These are phyloP conservation scores for Pachyuromys duprasi DNA, from an alignment of 2,797 vertebrate species.

Conservation along the genomic window DNA sequence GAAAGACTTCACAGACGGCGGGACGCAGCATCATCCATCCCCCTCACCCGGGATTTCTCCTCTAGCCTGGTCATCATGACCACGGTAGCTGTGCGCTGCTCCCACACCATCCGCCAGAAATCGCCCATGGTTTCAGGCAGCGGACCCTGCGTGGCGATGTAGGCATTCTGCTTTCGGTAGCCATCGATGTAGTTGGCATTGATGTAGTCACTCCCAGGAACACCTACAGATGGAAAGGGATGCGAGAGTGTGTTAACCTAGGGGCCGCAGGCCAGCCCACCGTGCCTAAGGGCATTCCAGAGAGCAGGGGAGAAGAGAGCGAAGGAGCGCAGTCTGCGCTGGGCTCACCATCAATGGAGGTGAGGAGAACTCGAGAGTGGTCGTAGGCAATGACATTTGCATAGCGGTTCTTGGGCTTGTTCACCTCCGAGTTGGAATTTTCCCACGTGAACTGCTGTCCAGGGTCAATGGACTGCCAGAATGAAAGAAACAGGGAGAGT, in stretches of 20 bases:
- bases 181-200: constrained; percentile 98
- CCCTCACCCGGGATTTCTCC: constrained; percentile 95
- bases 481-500: not conserved
- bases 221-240: constrained; percentile 84
- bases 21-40: too few species aligned
- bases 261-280: not conserved
- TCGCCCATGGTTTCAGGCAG: constrained; percentile 96
- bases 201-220: constrained; percentile 97
- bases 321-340: not conserved
- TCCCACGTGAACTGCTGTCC: constrained; percentile 99
- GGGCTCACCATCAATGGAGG: constrained; percentile 93
- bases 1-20: not conserved
- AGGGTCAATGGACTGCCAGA: constrained; percentile 94
- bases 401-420: constrained; percentile 99
- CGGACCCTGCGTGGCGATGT: constrained; percentile 97
- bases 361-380: constrained; percentile 96
- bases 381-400: constrained; percentile 98
- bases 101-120: constrained; percentile 99
- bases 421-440: constrained; percentile 98
- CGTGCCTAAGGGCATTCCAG: not conserved
- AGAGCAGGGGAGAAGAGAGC: not conserved
- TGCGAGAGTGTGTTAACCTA: rapidly evolving
- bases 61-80: constrained; percentile 98
- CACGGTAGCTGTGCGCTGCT: constrained; percentile 95
- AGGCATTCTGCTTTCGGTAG: constrained; percentile 98